Conservation (phyloP, 2,113 vertebrate species). For the Scalopus aquaticus region DNA sequence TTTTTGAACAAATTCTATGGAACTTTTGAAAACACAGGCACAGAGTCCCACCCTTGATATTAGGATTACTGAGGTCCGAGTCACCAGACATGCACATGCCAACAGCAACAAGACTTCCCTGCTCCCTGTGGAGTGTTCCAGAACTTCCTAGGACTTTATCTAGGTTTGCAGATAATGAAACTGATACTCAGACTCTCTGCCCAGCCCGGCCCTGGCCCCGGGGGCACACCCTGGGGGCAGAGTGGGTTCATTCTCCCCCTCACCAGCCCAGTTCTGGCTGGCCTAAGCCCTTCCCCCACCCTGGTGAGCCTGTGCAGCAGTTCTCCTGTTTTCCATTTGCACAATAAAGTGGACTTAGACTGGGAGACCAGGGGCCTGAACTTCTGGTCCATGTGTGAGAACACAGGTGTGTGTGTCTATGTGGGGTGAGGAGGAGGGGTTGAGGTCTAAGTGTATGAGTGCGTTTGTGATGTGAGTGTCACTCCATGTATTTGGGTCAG, state of each 20-base stretch:
- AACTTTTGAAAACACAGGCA: neutral
- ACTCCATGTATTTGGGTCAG: neutral
- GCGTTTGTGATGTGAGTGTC: neutral
- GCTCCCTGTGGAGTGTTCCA: neutral
- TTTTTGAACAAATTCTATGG: neutral
- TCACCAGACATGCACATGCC: accelerated
- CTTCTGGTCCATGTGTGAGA: neutral
- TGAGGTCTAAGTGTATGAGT: neutral
- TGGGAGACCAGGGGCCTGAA: no score
- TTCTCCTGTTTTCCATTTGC: no score
- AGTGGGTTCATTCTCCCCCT: no score
- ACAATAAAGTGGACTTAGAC: neutral
- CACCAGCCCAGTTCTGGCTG: neutral
- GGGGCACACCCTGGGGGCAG: no score
- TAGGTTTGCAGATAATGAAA: neutral
- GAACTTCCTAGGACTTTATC: neutral
- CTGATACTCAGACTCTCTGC: neutral
- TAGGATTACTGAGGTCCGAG: neutral
- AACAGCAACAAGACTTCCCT: accelerated
- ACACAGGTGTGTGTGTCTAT: neutral
- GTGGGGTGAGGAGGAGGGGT: neutral
- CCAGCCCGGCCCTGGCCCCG: neutral
- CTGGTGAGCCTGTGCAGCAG: no score
- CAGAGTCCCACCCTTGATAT: neutral
- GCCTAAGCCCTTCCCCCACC: no score